Evolutionary conservation across 2,113 vertebrate genomes (phyloP), one percentile per base, ranked within the genome.

Genomic region (Podilymbus podiceps): DNA sequence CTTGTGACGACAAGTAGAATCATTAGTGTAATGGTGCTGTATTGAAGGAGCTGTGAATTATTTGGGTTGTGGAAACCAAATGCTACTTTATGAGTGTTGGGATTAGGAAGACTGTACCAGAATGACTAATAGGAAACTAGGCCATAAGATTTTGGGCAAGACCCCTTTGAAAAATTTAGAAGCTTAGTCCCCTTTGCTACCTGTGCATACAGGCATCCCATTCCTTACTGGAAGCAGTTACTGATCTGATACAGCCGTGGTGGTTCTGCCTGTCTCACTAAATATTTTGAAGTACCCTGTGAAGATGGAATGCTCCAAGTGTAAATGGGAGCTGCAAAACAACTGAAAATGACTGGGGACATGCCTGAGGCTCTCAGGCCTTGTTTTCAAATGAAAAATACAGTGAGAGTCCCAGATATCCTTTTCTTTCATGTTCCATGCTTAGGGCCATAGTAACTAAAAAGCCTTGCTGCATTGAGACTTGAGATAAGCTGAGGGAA

Each of bases 361-460:
- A 30, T 80, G 90, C 92, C 73, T 62, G 6, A 17, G 92, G 90
- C 63, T 91, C 46, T 53, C 42, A 78, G 85, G 44, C 69, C 69
- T 94, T 89, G 55, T 92, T 94, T 96, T 91, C 47, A 91, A 96
- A 87, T 83, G 59, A 88, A 84, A 95, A 88, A 73, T 93, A 64
- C 59, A 59, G 72, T 28, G 30, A 90, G 49, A 76, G 67, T 96
- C 73, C 73, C 52, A 93, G 82, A 94, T 96, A 96, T 46, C 87
- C 92, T 94, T 93, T 94, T 69, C 91, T 95, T 97, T 97, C 91
- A 95, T 93, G 89, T 96, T 90, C 35, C 15, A 9, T 85, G 91
- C 97, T 98, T 95, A 91, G 58, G 96, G 96, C 93, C 80, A 88
- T 93, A 93, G 90, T 89, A 96, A 81, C 93, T 89, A 84, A 95